These are phyloP conservation scores for Aleiodes sp. DNA, from an alignment of 1,140 invertebrate species.

Conservation along the genomic window DNA sequence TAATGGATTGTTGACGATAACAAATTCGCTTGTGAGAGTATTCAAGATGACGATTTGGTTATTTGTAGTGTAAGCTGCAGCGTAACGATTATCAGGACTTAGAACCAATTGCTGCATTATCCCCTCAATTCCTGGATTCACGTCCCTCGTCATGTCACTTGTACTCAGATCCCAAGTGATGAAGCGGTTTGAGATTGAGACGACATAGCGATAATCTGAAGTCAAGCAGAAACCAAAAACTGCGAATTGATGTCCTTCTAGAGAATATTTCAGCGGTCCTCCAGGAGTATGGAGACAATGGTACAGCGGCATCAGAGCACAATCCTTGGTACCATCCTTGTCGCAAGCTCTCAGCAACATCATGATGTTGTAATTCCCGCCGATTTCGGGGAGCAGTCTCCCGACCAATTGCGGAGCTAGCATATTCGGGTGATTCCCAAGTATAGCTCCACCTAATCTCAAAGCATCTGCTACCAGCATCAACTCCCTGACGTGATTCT, in stretches of 20 bases:
- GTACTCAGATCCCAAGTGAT: constrained; percentile 97
- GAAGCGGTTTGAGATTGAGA: constrained; percentile 96
- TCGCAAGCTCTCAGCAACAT: constrained; percentile 92
- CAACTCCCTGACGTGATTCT: constrained; percentile 86
- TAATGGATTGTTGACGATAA: constrained; percentile 85
- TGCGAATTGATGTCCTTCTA: constrained; percentile 98
- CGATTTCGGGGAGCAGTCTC: constrained; percentile 90
- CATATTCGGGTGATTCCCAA: constrained; percentile 94
- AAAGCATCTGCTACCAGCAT: constrained; percentile 95
- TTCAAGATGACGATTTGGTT: constrained; percentile 90
- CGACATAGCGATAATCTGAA: constrained; percentile 91
- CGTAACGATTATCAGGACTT: constrained; percentile 95
- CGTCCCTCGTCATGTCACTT: constrained; percentile 89
- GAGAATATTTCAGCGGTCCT: constrained; percentile 95
- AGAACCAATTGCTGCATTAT: constrained; percentile 96
- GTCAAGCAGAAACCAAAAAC: constrained; percentile 95
- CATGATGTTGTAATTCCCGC: constrained; percentile 83
- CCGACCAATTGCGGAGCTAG: constrained; percentile 94
- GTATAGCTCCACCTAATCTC: constrained; percentile 88
- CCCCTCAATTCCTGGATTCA: constrained; percentile 92
- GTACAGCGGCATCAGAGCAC: constrained; percentile 90
- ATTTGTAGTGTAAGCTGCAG: constrained; percentile 95
- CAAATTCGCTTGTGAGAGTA: constrained; percentile 90
- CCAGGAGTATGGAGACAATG: constrained; percentile 97
- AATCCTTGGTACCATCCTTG: constrained; percentile 83